Conservation (phyloP, 1,140 invertebrate species). For the Drosophila teissieri region DNA sequence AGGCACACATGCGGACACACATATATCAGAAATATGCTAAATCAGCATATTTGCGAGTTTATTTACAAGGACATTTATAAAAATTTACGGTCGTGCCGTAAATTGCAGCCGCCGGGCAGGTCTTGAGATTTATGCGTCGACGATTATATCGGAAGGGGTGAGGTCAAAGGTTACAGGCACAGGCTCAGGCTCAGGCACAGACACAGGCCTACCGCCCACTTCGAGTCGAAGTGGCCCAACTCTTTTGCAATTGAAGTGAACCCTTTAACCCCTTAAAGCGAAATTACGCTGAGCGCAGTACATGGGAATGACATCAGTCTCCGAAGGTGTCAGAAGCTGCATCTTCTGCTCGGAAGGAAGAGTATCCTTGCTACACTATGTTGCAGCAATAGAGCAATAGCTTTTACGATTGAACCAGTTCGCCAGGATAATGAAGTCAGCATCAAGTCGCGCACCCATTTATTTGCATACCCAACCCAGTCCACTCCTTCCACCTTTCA, state of each 20-base stretch:
- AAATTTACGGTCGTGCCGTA: constrained; percentile 79
- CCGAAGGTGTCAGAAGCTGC: no score
- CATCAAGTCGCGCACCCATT: not conserved
- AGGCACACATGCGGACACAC: constrained; percentile 22
- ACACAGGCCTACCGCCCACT: no score
- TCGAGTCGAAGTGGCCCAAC: no score
- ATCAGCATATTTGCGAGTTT: constrained; percentile 83
- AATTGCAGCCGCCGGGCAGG: constrained; percentile 80
- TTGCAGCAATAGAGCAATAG: not conserved
- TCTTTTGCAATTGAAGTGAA: not conserved
- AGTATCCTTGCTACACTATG: no score
- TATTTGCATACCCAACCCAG: constrained; percentile 15
- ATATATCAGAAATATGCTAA: constrained; percentile 76
- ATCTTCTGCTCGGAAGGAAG: no score
- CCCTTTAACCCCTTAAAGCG: no score
- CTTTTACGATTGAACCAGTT: not conserved
- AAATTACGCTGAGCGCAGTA: no score
- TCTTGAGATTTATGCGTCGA: constrained; percentile 77
- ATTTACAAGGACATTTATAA: constrained; percentile 84
- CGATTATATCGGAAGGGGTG: constrained; percentile 61
- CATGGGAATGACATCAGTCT: no score
- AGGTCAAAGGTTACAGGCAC: not conserved
- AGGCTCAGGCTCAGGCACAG: no score
- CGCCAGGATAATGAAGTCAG: not conserved
- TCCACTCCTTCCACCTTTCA: constrained; percentile 14